Evolutionary conservation across 2,113 vertebrate species (phyloP), one percentile per base, ranked within the genome.

Genomic region (Chaetodon trifascialis): DNA sequence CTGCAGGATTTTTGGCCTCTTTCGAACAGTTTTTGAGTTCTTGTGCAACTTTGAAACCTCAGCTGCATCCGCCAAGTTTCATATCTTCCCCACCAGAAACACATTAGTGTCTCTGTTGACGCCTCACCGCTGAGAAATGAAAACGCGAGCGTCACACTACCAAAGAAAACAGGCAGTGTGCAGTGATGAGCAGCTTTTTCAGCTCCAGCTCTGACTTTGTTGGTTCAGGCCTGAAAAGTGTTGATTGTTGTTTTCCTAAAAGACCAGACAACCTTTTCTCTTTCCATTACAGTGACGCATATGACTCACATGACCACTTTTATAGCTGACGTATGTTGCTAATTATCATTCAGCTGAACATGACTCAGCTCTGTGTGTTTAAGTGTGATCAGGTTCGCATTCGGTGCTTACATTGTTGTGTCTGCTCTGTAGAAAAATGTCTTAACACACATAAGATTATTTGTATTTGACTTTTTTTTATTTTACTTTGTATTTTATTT

Each of bases 261-360:
- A 75, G 47, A 38, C 46, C 25, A 15, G 9, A 40, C 16, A 7
- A 23, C 25, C 21, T 19, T 65, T 76, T 65, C 36, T 44, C 7
- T 46, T 71, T 71, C n/a, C 23, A 52, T 52, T 25, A 42, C 38
- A n/a, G 17, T 51, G 36, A 30, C 7, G 40, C 49, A 36, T 36
- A 12, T 72, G 56, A 63, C 46, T 46, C 47, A 30, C 38, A 42
- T n/a, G 51, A 34, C 11, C 19, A 49, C 51, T 67, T 66, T 68
- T 44, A 68, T n/a, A 47, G 34, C 30, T 68, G 16, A 71, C 14
- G 40, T 49, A 68, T 75, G 34, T 63, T 34, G 11, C 30, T 73
- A 63, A 49, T 11, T 64, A 55, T 71, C 64, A 38, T 70, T 81
- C 54, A 60, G 36, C 30, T 52, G 65, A 17, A 58, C 44, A 34